phyloP scores from a whole-genome alignment of 2,888 invertebrate genomes.

The Crepidodera aurea region DNA sequence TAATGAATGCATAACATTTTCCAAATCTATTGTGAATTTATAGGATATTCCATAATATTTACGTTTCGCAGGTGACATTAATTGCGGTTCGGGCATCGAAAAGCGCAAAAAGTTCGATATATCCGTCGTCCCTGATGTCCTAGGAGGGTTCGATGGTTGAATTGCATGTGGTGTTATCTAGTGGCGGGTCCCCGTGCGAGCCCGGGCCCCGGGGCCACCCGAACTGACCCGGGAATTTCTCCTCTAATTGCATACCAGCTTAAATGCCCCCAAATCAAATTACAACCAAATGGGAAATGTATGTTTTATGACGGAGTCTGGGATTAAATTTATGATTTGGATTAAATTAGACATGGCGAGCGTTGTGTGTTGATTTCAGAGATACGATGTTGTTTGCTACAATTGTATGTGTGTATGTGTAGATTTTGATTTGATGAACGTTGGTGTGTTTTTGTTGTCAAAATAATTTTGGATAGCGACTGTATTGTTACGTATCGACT shows the following conservation, averaged over 20 bases:
- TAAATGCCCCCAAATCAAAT: slow-evolving; percentile 50
- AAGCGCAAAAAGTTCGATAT: slow-evolving; percentile 26
- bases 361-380: neutral
- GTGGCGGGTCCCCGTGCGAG: slow-evolving; percentile 11
- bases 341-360: slow-evolving; percentile 29
- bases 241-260: slow-evolving; percentile 47
- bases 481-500: too few relatives aligned
- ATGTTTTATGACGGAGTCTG: slow-evolving; percentile 40
- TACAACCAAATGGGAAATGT: slow-evolving; percentile 46
- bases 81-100: slow-evolving; percentile 40
- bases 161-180: slow-evolving; percentile 46
- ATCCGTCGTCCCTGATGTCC: slow-evolving; percentile 31
- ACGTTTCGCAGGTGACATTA: slow-evolving; percentile 46
- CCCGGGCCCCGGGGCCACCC: slow-evolving; percentile 44
- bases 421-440: too few relatives aligned
- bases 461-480: too few relatives aligned
- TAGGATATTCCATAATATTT: slow-evolving; percentile 50
- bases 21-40: slow-evolving; percentile 41
- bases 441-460: too few relatives aligned
- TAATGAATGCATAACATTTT: slow-evolving; percentile 26
- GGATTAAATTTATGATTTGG: slow-evolving; percentile 39
- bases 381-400: slow-evolving; percentile 11
- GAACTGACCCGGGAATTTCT: slow-evolving; percentile 41
- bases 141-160: slow-evolving; percentile 40
- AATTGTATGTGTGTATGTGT: neutral